A percentile compares a stretch with the other conserved stretches of the same genome.
Conservation (phyloP, 2,888 invertebrate species). For the Coleophora flavipennella region DNA sequence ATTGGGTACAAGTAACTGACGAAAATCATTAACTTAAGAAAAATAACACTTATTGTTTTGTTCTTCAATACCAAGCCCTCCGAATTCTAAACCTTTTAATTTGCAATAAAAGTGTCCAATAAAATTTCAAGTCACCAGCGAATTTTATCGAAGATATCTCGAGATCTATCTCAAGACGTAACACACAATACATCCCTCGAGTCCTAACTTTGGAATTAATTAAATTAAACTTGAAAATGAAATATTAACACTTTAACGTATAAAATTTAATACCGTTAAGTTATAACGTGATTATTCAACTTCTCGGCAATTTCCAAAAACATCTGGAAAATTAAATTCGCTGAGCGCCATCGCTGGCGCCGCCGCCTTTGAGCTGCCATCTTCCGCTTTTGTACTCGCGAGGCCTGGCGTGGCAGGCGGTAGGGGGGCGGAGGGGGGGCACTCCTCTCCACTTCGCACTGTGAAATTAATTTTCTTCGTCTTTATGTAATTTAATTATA, state of each 20-base stretch:
- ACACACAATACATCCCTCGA: conserved; percentile 28
- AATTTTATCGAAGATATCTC: conserved; percentile 22
- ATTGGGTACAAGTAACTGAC: no score
- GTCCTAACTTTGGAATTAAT: conserved; percentile 67
- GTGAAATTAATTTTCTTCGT: conserved; percentile 74
- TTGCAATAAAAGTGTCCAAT: no score
- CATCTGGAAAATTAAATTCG: conserved; percentile 70
- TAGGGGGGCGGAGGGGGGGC: conserved; percentile 20
- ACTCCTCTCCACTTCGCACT: conserved; percentile 60
- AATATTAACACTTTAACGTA: conserved; percentile 73
- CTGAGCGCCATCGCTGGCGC: conserved; percentile 43
- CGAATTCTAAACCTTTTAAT: no score
- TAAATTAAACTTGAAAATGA: conserved; percentile 73
- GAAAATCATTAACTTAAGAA: no score
- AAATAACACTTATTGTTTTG: no score
- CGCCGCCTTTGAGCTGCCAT: conserved; percentile 51
- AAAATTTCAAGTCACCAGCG: no score
- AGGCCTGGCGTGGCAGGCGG: conserved; percentile 18
- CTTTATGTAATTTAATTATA: conserved; percentile 74
- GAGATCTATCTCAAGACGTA: conserved; percentile 34
- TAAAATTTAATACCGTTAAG: conserved; percentile 72
- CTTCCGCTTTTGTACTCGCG: conserved; percentile 54
- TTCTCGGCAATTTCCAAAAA: conserved; percentile 66
- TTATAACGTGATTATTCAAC: conserved; percentile 73
- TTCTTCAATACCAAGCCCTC: no score